Conservation (phyloP, 2,797 vertebrate species). For the Geotrypetes seraphini region DNA sequence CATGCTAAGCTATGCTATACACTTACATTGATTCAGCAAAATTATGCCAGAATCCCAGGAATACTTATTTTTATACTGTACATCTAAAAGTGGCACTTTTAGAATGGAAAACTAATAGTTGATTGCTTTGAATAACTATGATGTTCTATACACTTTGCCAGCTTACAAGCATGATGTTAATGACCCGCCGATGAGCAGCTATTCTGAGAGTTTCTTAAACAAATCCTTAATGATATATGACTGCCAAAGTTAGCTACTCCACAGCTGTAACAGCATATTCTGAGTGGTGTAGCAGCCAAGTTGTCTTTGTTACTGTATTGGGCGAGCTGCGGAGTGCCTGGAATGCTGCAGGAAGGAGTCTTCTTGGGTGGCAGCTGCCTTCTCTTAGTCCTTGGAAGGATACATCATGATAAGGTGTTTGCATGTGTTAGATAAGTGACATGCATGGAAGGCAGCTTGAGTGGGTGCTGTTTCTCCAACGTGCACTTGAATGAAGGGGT, state of each 20-base stretch:
- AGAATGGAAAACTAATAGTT: fast-evolving
- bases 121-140: background rate
- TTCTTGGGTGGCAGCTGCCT: constrained; percentile 42
- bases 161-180: background rate
- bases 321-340: constrained; percentile 24
- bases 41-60: background rate
- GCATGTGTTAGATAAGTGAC: constrained; percentile 17
- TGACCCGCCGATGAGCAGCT: constrained; percentile 15
- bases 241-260: constrained; percentile 48
- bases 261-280: constrained; percentile 51
- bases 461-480: no score
- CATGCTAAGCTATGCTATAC: background rate
- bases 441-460: constrained; percentile 8
- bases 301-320: constrained; percentile 41
- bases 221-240: constrained; percentile 39
- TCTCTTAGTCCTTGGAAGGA: no score
- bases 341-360: constrained; percentile 33
- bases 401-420: constrained; percentile 31
- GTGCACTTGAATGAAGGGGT: no score
- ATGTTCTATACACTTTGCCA: background rate
- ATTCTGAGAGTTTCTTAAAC: constrained; percentile 37
- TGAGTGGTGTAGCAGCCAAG: constrained; percentile 21
- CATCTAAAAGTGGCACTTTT: fast-evolving
- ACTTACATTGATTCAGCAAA: background rate
- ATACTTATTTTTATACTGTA: background rate